Evolutionary conservation across 2,797 vertebrate genomes (phyloP).

Genomic region (Smutsia temminckii): DNA sequence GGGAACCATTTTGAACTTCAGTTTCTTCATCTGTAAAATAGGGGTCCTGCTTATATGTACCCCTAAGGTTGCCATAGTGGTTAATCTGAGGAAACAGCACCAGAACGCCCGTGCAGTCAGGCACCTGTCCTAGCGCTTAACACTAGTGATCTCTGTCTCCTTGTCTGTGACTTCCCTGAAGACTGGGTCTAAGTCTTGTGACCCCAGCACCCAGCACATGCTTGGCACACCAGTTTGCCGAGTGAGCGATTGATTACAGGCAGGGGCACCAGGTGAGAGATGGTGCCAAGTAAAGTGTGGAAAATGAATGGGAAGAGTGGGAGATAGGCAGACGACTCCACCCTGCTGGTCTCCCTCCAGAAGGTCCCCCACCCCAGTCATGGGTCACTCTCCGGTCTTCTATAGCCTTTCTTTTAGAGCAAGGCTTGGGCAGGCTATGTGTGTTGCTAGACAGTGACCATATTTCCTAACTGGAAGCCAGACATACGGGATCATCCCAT

Average conservation of each 20-base stretch:
- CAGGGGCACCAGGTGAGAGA: not conserved
- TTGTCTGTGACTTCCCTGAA: not conserved
- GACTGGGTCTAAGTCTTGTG: not conserved
- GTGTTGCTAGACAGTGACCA: not conserved
- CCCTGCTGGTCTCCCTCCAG: not conserved
- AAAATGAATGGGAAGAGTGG: not conserved
- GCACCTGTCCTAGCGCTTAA: not conserved
- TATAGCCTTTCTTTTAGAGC: not conserved
- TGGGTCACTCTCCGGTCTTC: not conserved
- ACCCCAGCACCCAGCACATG: fast-evolving
- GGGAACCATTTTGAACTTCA: not conserved
- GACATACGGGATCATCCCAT: not conserved
- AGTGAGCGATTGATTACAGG: not conserved
- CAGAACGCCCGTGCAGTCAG: too few species aligned
- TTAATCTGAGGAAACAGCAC: fast-evolving
- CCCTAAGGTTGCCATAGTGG: not conserved
- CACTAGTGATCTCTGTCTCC: not conserved
- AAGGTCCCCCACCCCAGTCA: too few species aligned
- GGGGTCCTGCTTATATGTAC: not conserved
- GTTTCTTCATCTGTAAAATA: not conserved
- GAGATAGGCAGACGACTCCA: not conserved
- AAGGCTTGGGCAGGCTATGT: too few species aligned
- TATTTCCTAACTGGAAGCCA: not conserved
- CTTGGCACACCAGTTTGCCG: not conserved
- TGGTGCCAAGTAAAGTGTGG: not conserved